Evolutionary conservation across 2,888 invertebrate species (phyloP).

Genomic region (Agriotes lineatus): DNA sequence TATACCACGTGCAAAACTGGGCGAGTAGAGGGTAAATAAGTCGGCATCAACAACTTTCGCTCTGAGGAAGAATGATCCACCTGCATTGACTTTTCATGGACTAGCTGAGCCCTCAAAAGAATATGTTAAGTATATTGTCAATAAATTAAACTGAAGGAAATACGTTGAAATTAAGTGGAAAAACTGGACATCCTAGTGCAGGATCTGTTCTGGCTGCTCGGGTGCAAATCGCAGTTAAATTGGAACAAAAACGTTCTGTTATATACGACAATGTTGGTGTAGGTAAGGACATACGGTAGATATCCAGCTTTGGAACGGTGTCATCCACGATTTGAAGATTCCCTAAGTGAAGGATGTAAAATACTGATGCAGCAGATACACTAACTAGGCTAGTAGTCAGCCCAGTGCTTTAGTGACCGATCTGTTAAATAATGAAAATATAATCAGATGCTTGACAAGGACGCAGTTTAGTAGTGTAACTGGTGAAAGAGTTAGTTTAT

Average conservation of each 20-base stretch:
- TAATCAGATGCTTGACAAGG: neutral
- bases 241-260: neutral
- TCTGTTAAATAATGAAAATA: neutral
- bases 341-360: neutral
- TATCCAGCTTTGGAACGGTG: neutral
- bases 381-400: neutral
- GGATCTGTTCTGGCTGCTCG: neutral
- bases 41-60: neutral
- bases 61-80: neutral
- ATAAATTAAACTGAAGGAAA: neutral
- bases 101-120: neutral
- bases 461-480: neutral
- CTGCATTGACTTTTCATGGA: neutral
- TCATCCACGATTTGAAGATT: neutral
- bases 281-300: neutral
- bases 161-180: neutral
- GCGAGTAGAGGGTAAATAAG: no score
- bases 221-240: neutral
- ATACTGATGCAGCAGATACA: neutral
- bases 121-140: neutral
- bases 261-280: neutral
- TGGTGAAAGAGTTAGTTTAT: no score
- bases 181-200: neutral
- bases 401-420: neutral
- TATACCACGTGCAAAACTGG: neutral